Evolutionary conservation across 1,140 invertebrate genomes (phyloP).

Genomic region (Neocloeon triangulifer): DNA sequence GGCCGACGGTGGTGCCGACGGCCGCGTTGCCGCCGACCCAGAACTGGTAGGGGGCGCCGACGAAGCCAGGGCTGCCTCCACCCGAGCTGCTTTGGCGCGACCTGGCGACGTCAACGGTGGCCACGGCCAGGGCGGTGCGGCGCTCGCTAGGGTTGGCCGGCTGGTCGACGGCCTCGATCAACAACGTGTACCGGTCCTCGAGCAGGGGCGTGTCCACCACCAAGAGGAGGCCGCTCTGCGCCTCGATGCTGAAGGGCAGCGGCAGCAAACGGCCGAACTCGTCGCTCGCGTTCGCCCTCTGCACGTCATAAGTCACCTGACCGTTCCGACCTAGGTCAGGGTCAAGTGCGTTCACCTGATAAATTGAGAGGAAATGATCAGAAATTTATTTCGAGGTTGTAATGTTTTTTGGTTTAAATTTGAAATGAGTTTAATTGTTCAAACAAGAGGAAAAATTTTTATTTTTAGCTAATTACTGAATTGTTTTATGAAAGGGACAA

Average conservation of each 20-base stretch:
- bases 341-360: conserved; percentile 47
- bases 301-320: conserved; percentile 48
- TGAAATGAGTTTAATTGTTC: too few relatives aligned
- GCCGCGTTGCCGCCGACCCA: conserved; percentile 66
- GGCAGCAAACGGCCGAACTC: conserved; percentile 21
- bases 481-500: too few relatives aligned
- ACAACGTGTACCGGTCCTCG: conserved; percentile 46
- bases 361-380: too few relatives aligned
- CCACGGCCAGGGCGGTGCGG: conserved; percentile 56
- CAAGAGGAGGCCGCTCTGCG: conserved; percentile 41
- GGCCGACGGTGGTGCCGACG: conserved; percentile 65
- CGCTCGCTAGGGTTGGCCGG: conserved; percentile 57
- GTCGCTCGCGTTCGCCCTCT: conserved; percentile 37
- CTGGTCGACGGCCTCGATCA: conserved; percentile 61
- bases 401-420: too few relatives aligned
- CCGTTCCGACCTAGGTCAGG: conserved; percentile 61
- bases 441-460: too few relatives aligned
- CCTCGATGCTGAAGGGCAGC: conserved; percentile 45
- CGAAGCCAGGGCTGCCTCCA: conserved; percentile 49
- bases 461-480: too few relatives aligned
- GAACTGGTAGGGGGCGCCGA: conserved; percentile 73
- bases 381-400: too few relatives aligned
- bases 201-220: conserved; percentile 37
- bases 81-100: conserved; percentile 14
- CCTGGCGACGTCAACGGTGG: conserved; percentile 43